Percentiles rank a stretch among this genome's conserved stretches.
Conservation (phyloP, 1,140 invertebrate species). For the Xylocopa sonorina region DNA sequence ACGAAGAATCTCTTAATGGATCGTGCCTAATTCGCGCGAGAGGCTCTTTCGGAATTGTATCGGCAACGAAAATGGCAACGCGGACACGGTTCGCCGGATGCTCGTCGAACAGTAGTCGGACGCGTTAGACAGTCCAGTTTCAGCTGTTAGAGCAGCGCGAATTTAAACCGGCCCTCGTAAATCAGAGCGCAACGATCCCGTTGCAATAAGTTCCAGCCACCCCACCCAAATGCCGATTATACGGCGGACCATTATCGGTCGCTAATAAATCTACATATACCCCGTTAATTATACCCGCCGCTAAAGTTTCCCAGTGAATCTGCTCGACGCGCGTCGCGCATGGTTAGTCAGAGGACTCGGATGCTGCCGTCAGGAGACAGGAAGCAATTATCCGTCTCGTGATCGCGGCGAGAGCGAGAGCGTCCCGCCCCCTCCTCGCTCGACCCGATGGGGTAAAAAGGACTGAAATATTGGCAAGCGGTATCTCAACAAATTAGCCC, state of each 20-base stretch:
- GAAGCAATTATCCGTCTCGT: slow-evolving; percentile 73
- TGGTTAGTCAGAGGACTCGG: slow-evolving; percentile 52
- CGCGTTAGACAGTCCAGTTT: not conserved
- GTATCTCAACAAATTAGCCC: slow-evolving; percentile 82
- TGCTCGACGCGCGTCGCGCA: slow-evolving; percentile 23
- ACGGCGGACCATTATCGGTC: slow-evolving; percentile 13
- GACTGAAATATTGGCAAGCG: slow-evolving; percentile 81
- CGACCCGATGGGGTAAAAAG: slow-evolving; percentile 75
- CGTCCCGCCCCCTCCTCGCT: slow-evolving; percentile 61
- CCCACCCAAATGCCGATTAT: not conserved
- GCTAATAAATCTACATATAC: slow-evolving; percentile 48
- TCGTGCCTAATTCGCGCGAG: slow-evolving; percentile 62
- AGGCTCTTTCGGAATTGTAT: slow-evolving; percentile 33
- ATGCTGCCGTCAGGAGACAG: slow-evolving; percentile 54
- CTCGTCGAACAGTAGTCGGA: no score
- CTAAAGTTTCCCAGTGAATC: slow-evolving; percentile 45
- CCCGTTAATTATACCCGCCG: slow-evolving; percentile 45
- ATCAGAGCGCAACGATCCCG: not conserved
- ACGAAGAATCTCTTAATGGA: slow-evolving; percentile 63
- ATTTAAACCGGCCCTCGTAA: slow-evolving; percentile 1
- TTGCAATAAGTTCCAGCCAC: not conserved
- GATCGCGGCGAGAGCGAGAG: slow-evolving; percentile 57
- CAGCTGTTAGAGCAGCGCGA: not conserved
- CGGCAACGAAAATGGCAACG: not conserved
- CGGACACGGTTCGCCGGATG: no score